phyloP scores from a whole-genome alignment of 2,797 vertebrate genomes.

The Amniataba percoides region DNA sequence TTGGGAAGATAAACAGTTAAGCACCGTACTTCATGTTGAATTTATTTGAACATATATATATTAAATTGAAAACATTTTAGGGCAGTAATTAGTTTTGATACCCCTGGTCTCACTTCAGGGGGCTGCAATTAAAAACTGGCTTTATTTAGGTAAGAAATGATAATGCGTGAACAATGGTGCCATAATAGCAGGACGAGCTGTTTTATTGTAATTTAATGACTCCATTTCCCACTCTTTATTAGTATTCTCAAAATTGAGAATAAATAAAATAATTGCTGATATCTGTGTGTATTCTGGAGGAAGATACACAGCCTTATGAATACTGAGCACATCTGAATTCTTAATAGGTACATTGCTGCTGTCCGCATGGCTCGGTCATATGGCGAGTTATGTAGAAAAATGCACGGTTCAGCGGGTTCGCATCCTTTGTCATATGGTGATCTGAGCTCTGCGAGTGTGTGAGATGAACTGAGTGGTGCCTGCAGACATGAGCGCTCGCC shows the following conservation, averaged over 20 bases:
- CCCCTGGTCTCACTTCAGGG: not conserved
- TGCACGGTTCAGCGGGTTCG: slow-evolving; percentile 60
- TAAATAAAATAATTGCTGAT: slow-evolving; percentile 10
- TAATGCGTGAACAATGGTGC: not conserved
- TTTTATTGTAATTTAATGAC: slow-evolving; percentile 30
- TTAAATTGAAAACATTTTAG: not conserved
- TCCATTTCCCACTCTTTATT: slow-evolving; percentile 19
- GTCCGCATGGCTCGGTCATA: slow-evolving; percentile 49
- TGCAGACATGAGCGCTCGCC: slow-evolving; percentile 35
- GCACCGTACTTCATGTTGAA: not conserved
- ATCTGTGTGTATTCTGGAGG: slow-evolving; percentile 26
- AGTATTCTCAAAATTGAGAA: not conserved
- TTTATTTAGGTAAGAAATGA: slow-evolving; percentile 18
- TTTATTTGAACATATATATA: not conserved
- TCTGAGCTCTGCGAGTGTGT: slow-evolving; percentile 50
- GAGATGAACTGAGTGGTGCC: slow-evolving; percentile 41
- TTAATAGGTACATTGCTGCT: slow-evolving; percentile 47
- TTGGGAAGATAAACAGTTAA: not conserved
- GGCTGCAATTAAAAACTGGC: not conserved
- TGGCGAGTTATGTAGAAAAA: slow-evolving; percentile 44
- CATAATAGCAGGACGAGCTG: slow-evolving; percentile 14
- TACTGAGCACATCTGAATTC: slow-evolving; percentile 30
- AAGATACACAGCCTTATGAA: slow-evolving; percentile 27
- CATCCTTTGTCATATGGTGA: slow-evolving; percentile 59
- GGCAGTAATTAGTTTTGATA: slow-evolving; percentile 1